Evolutionary conservation across 1,140 invertebrate genomes (phyloP).

Genomic region (Gryllus bimaculatus): DNA sequence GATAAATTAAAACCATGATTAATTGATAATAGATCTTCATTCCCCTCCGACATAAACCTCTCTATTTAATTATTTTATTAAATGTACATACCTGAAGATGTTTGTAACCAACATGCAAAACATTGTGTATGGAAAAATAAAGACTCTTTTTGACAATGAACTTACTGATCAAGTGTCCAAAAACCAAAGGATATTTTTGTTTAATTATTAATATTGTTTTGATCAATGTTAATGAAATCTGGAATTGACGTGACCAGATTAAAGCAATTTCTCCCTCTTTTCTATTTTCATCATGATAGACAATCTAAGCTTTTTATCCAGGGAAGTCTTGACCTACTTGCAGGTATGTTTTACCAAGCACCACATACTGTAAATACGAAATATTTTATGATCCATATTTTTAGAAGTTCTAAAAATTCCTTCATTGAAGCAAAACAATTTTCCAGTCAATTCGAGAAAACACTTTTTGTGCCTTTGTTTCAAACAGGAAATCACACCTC

Average conservation of each 20-base stretch:
- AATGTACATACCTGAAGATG: too few species aligned
- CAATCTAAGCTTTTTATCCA: neutral
- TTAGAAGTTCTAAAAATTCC: neutral
- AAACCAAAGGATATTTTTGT: neutral
- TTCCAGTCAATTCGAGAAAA: neutral
- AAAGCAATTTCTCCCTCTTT: neutral
- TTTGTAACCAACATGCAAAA: too few species aligned
- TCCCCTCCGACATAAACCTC: too few species aligned
- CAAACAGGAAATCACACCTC: neutral
- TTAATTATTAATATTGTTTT: neutral
- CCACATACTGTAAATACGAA: neutral
- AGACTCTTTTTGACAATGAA: too few species aligned
- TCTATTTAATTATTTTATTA: too few species aligned
- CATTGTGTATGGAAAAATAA: too few species aligned
- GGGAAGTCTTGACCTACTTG: neutral
- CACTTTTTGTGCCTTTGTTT: neutral
- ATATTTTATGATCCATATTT: neutral
- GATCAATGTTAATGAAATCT: neutral
- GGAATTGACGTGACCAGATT: neutral
- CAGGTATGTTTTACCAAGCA: neutral
- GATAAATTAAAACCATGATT: too few species aligned
- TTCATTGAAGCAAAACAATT: neutral
- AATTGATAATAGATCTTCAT: too few species aligned
- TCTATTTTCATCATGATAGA: neutral
- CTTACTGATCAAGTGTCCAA: too few species aligned